Evolutionary conservation across 2,888 invertebrate species (phyloP).

Genomic region (Drosophila neoperkinsi): DNA sequence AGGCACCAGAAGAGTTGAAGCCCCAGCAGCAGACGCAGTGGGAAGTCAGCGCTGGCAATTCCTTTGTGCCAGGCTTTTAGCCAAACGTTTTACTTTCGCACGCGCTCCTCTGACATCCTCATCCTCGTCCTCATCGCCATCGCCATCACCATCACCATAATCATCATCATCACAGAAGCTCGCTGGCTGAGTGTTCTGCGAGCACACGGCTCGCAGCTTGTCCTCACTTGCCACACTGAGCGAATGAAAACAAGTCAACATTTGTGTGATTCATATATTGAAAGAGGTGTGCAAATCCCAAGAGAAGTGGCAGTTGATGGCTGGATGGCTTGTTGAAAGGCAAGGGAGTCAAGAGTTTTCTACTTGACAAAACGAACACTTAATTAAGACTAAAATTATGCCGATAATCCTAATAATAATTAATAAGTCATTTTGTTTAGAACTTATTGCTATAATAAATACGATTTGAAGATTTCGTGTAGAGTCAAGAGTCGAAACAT

Average conservation of each 20-base stretch:
- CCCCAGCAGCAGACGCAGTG: conserved; percentile 58
- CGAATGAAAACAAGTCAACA: conserved; percentile 2
- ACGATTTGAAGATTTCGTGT: neutral
- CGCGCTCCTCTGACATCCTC: conserved; percentile 28
- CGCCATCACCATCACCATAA: neutral
- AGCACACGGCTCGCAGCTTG: conserved; percentile 6
- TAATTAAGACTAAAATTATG: neutral
- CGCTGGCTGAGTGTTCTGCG: conserved; percentile 25
- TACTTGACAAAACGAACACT: neutral
- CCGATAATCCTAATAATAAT: neutral
- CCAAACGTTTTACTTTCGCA: conserved; percentile 74
- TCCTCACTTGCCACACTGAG: conserved; percentile 28
- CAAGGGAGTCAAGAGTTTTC: neutral
- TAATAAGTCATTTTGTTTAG: too few relatives aligned
- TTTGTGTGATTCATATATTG: neutral
- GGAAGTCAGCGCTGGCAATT: conserved; percentile 58
- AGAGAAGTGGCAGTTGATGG: neutral
- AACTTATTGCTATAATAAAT: neutral
- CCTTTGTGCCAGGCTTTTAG: conserved; percentile 70
- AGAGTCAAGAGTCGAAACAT: neutral
- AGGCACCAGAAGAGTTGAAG: conserved; percentile 24
- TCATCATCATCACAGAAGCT: neutral
- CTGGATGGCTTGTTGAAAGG: neutral
- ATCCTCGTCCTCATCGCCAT: neutral
- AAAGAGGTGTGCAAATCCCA: neutral